Evolutionary conservation across 2,113 vertebrate genomes (phyloP).

Genomic region (Hippocampus barbouri): DNA sequence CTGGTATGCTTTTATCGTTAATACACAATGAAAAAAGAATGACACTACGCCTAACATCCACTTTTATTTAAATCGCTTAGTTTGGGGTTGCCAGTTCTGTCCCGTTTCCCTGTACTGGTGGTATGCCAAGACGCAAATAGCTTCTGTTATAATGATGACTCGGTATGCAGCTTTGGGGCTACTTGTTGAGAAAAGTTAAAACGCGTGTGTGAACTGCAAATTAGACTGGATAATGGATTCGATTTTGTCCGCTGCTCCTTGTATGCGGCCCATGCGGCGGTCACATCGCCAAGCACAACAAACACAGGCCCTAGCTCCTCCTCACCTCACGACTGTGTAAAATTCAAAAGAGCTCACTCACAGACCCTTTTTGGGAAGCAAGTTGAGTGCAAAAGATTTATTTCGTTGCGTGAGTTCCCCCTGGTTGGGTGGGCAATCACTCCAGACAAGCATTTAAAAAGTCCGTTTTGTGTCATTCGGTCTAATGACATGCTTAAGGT

Average conservation of each 20-base stretch:
- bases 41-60: not conserved
- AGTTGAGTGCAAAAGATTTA: not conserved
- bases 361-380: not conserved
- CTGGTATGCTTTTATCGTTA: not conserved
- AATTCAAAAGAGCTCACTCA: too few relatives aligned
- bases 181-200: too few relatives aligned
- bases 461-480: not conserved
- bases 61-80: not conserved
- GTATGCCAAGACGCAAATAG: not conserved
- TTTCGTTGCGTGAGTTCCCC: not conserved
- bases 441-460: not conserved
- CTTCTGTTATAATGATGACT: not conserved
- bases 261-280: too few relatives aligned
- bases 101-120: not conserved
- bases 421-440: not conserved
- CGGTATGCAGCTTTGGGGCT: too few relatives aligned
- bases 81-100: too few relatives aligned
- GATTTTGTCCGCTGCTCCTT: too few relatives aligned
- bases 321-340: too few relatives aligned
- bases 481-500: not conserved
- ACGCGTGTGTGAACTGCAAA: too few relatives aligned
- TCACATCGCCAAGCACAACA: too few relatives aligned
- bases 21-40: not conserved
- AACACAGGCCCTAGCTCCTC: too few relatives aligned
- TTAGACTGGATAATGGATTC: too few relatives aligned